These are phyloP conservation scores for Rhineura floridana DNA, from an alignment of 2,113 vertebrate genomes.

Conservation along the genomic window DNA sequence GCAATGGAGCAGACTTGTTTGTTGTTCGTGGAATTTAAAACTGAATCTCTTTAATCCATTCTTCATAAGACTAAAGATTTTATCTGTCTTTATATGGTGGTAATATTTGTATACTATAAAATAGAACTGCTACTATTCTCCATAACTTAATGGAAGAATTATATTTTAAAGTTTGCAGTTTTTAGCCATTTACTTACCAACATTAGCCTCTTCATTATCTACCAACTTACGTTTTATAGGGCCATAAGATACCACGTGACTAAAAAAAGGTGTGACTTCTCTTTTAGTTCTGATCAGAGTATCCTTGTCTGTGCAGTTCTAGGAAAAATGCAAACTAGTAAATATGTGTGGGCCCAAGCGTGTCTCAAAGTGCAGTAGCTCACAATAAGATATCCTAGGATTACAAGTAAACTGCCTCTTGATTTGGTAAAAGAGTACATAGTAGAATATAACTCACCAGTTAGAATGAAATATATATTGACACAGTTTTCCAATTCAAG, in stretches of 20 bases:
- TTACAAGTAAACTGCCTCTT: constrained; percentile 21
- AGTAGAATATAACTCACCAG: neutral
- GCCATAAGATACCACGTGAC: constrained; percentile 73
- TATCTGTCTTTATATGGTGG: too few relatives aligned
- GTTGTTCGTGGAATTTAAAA: neutral
- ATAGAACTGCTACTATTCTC: neutral
- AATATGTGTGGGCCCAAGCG: neutral
- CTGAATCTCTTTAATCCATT: neutral
- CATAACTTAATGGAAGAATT: neutral
- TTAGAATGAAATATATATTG: neutral
- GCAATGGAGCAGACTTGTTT: neutral
- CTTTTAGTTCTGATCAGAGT: constrained; percentile 67
- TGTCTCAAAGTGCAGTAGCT: neutral
- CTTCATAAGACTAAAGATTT: neutral
- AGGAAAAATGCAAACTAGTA: constrained; percentile 24
- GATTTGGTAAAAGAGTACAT: neutral
- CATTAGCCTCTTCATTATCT: constrained; percentile 44
- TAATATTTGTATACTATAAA: neutral
- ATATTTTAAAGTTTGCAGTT: constrained; percentile 2
- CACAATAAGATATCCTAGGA: neutral
- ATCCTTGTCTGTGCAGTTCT: constrained; percentile 77
- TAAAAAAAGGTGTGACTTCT: constrained; percentile 55
- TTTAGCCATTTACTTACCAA: constrained; percentile 62
- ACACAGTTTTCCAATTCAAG: neutral
- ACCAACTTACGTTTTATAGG: constrained; percentile 71